phyloP scores from a whole-genome alignment of 1,140 invertebrate genomes.

The Ceratosolen fusciceps region DNA sequence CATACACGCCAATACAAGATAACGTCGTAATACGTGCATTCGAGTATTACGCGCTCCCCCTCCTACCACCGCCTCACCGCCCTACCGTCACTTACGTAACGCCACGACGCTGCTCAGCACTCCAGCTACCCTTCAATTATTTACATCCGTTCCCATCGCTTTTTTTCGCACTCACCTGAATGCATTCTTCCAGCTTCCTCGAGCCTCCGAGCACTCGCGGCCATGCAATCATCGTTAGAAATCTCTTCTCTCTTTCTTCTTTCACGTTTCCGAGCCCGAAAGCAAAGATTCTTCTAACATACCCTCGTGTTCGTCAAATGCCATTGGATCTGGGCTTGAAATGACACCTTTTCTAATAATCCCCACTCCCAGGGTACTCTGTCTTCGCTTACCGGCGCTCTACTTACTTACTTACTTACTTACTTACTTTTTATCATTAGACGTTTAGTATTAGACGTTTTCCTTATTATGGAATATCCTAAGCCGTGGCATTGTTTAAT shows the following conservation, averaged over 20 bases:
- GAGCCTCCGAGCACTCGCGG: not conserved
- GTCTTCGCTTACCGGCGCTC: not conserved
- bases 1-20: constrained; percentile 4
- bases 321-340: not conserved
- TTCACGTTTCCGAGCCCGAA: not conserved
- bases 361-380: not conserved
- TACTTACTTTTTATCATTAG: too few relatives aligned
- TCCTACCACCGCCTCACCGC: not conserved
- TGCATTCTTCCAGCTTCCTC: constrained; percentile 8
- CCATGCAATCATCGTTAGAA: not conserved
- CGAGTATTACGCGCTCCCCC: not conserved
- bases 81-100: too few relatives aligned
- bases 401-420: too few relatives aligned
- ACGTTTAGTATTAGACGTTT: too few relatives aligned
- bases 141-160: not conserved
- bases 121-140: not conserved
- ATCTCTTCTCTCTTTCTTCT: not conserved
- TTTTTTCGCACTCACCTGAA: constrained; percentile 35
- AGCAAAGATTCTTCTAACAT: not conserved
- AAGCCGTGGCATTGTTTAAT: too few relatives aligned
- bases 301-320: not conserved
- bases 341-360: not conserved
- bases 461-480: too few relatives aligned
- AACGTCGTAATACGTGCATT: constrained; percentile 18
- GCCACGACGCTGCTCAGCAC: not conserved